phyloP scores from a whole-genome alignment of 1,140 invertebrate genomes.

The Branchinecta lindahli region DNA sequence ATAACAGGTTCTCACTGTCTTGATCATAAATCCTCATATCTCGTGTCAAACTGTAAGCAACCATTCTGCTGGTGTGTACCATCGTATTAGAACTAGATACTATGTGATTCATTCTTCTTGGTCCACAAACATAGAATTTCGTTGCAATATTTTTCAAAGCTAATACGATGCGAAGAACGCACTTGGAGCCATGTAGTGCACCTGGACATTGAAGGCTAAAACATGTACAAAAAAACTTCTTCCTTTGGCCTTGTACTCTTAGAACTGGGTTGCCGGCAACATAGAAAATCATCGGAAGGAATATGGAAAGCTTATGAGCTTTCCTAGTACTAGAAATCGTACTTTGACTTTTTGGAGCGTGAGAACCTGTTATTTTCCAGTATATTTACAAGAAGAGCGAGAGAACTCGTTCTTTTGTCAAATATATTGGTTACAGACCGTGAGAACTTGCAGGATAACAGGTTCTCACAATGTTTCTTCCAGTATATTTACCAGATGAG shows the following conservation, averaged over 20 bases:
- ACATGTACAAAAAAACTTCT: conserved; percentile 6
- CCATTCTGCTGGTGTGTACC: not conserved
- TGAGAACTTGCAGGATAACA: not conserved
- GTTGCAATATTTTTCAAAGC: not conserved
- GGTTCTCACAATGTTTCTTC: not conserved
- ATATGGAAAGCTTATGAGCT: not conserved
- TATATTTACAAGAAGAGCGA: no score
- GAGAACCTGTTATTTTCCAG: no score
- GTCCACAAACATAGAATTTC: not conserved
- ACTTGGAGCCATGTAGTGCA: not conserved
- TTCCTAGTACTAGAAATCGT: not conserved
- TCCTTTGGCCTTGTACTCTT: conserved; percentile 1
- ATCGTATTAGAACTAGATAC: not conserved
- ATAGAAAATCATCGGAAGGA: not conserved
- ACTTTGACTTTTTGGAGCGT: not conserved
- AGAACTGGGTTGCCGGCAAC: not conserved
- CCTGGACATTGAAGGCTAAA: conserved; percentile 8
- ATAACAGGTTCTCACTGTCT: not conserved
- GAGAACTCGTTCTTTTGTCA: no score
- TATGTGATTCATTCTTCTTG: conserved; percentile 3
- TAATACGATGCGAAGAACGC: not conserved
- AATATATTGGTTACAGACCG: no score
- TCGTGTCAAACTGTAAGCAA: not conserved
- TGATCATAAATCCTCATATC: conserved; percentile 6
- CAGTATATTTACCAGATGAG: not conserved